Base-by-base conservation (phyloP, 2,113 vertebrate species). In the Crotalus horridus region DNA sequence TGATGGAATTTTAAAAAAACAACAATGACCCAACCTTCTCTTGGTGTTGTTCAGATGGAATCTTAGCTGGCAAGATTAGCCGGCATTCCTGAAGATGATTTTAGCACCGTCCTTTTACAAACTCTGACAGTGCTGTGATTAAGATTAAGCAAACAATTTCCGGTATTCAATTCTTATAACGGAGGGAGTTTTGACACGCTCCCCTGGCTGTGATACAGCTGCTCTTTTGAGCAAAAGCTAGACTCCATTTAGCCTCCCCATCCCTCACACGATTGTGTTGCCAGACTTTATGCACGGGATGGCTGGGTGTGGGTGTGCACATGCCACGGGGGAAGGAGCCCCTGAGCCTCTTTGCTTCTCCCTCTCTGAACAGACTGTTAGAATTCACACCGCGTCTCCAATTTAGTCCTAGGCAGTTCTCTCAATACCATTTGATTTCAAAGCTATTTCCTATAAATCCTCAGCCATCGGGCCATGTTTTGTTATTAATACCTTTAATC, bases 401-500 rank as follows among this genome's bases (percentile, higher is more conserved):
- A 87, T 92, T 93, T 95, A 91, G 94, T 64, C 93, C 93, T 91
- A 94, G 89, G 48, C 46, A 93, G 20, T 26, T 86, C 88, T 87
- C 93, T 89, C 91, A 88, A 89, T 87, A 94, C 92, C 91, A 55
- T 93, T 92, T 85, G 90, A 93, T 95, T 95, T 96, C 95, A 93
- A 94, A 93, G 94, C 95, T 93, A 88, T 94, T 96, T 94, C 91
- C 93, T 96, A 94, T 96, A 97, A 97, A 97, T 96, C 95, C 96
- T 94, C 95, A 93, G 92, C 95, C 95, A 95, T 95, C 91, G 93
- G 91, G 93, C 93, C 90, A 74, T 21, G 26, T 58, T 81, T 91
- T 90, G 93, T 96, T 92, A 95, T 92, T 94, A 95, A 96, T 96
- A 90, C 94, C 90, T 93, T 90, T 95, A 94, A 96, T 96, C 95